Evolutionary conservation across 2,888 invertebrate genomes (phyloP).

Genomic region (Tachina fera): DNA sequence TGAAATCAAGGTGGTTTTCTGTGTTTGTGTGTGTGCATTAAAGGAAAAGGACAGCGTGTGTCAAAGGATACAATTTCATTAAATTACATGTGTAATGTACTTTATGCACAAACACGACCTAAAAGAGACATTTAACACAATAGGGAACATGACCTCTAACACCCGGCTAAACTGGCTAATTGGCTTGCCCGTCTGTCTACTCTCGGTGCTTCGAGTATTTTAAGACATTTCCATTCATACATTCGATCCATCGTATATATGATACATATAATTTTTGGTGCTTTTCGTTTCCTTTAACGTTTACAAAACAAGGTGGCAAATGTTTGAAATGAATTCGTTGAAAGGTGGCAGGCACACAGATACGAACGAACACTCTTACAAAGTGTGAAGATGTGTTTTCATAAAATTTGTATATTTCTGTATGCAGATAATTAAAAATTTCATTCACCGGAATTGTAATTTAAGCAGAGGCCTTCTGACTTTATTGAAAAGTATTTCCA

Average conservation of each 20-base stretch:
- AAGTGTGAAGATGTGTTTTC: neutral
- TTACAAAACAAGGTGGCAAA: conserved; percentile 55
- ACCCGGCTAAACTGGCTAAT: conserved; percentile 67
- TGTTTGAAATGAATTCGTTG: conserved; percentile 42
- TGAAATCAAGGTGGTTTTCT: conserved; percentile 60
- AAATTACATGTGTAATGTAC: conserved; percentile 43
- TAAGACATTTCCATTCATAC: conserved; percentile 46
- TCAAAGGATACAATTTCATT: conserved; percentile 72
- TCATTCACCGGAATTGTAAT: conserved; percentile 59
- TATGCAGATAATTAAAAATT: conserved; percentile 43
- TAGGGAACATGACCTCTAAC: conserved; percentile 73
- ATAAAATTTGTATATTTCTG: conserved; percentile 2
- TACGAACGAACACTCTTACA: neutral
- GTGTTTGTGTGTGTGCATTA: conserved; percentile 8
- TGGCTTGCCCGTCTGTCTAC: conserved; percentile 9
- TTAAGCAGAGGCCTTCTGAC: conserved; percentile 67
- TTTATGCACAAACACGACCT: conserved; percentile 35
- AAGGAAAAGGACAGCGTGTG: conserved; percentile 56
- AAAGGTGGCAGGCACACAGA: neutral
- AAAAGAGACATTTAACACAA: conserved; percentile 65
- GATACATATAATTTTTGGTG: neutral
- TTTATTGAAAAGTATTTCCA: conserved; percentile 38
- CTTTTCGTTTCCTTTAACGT: conserved; percentile 3
- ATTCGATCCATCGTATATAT: conserved; percentile 19
- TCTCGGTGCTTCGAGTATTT: conserved; percentile 32